These are phyloP conservation scores for Takifugu flavidus DNA, from an alignment of 2,113 vertebrate species.

Conservation along the genomic window DNA sequence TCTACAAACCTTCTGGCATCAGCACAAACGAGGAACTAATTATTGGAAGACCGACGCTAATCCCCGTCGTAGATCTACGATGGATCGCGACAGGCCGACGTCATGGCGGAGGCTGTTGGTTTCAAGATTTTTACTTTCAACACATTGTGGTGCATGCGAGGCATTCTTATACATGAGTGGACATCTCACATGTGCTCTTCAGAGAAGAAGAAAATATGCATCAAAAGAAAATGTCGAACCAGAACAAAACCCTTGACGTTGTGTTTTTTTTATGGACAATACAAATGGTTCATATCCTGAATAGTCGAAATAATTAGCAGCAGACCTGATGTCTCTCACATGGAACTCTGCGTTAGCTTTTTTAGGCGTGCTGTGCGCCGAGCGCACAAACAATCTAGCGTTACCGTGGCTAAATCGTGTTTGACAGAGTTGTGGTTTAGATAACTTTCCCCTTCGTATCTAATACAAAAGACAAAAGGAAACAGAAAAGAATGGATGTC, in stretches of 20 bases:
- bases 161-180: not conserved
- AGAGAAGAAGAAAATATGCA: not conserved
- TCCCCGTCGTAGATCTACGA: not conserved
- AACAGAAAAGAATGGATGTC: slow-evolving; percentile 7
- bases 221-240: not conserved
- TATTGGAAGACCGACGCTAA: not conserved
- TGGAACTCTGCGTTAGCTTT: not conserved
- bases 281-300: not conserved
- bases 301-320: not conserved
- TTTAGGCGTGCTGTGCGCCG: not conserved
- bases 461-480: slow-evolving; percentile 1
- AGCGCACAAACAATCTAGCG: not conserved
- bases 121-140: not conserved
- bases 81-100: not conserved
- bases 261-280: not conserved
- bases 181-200: not conserved
- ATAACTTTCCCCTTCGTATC: slow-evolving; percentile 17
- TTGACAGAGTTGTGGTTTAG: slow-evolving; percentile 14
- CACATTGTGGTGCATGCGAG: no score
- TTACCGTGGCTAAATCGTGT: slow-evolving; percentile 1
- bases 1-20: not conserved
- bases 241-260: not conserved
- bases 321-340: not conserved
- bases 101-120: not conserved
- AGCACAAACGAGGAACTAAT: not conserved